A percentile compares a stretch with the other conserved stretches of the same genome.
Evolutionary conservation across 2,113 vertebrate species (phyloP).

Genomic region (Salvelinus fontinalis): DNA sequence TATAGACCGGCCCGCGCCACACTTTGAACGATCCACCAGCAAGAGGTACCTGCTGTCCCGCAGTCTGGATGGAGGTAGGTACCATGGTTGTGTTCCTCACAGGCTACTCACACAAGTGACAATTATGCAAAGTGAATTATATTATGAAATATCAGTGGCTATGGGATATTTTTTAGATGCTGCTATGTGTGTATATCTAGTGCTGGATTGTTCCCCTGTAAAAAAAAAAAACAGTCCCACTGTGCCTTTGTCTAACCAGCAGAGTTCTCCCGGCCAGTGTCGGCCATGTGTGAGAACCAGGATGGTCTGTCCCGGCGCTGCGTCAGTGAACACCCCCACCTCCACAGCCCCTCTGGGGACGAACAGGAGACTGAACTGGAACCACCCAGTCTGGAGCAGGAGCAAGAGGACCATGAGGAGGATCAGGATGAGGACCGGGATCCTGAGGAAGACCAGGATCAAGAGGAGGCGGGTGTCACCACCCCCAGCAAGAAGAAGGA

Average conservation of each 20-base stretch:
- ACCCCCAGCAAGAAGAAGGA: constrained; percentile 93
- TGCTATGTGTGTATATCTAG: background rate
- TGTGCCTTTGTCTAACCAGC: constrained; percentile 35
- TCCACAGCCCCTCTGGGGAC: constrained; percentile 66
- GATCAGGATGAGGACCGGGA: constrained; percentile 71
- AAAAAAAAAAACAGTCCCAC: background rate
- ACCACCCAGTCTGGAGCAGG: constrained; percentile 71
- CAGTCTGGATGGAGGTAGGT: constrained; percentile 93
- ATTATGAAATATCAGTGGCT: too few relatives aligned
- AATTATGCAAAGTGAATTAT: too few relatives aligned
- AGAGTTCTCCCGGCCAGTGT: constrained; percentile 91
- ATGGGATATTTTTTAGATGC: too few relatives aligned
- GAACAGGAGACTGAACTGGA: constrained; percentile 70
- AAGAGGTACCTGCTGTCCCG: constrained; percentile 95
- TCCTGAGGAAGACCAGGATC: constrained; percentile 43
- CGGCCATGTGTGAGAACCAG: constrained; percentile 87
- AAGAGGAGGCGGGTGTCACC: constrained; percentile 64
- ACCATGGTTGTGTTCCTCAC: too few relatives aligned
- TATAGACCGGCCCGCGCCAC: constrained; percentile 91
- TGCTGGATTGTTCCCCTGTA: background rate
- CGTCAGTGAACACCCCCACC: constrained; percentile 52
- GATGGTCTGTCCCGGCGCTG: constrained; percentile 73
- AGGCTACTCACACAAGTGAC: too few relatives aligned
- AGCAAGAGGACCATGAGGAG: constrained; percentile 39
- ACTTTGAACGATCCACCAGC: constrained; percentile 95